Evolutionary conservation across 2,113 vertebrate species (phyloP).

Genomic region (Sylvietta virens): DNA sequence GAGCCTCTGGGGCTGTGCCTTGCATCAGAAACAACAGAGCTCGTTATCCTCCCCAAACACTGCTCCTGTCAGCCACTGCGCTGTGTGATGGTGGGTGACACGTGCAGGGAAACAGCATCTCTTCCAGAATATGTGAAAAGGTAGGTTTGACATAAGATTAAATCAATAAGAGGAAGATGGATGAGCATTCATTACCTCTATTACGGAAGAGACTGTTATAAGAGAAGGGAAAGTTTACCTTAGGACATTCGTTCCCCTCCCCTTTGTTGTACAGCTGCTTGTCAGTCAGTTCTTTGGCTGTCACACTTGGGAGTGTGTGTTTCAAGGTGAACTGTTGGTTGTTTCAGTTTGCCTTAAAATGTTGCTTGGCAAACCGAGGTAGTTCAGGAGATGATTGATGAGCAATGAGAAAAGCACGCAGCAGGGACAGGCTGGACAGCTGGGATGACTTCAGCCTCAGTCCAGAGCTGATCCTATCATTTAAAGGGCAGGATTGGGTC

Average conservation of each 20-base stretch:
- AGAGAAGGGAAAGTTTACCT: conserved; percentile 35
- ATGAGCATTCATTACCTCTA: conserved; percentile 35
- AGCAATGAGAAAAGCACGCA: conserved; percentile 22
- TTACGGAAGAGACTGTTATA: neutral
- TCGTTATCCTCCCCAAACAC: neutral
- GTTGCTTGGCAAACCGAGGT: conserved; percentile 4
- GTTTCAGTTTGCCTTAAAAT: conserved; percentile 46
- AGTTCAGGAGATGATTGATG: conserved; percentile 48
- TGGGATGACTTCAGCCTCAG: conserved; percentile 44
- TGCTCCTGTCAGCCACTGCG: neutral
- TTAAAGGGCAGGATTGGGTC: conserved; percentile 13
- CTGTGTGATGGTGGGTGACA: neutral
- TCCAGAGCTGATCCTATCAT: conserved; percentile 9
- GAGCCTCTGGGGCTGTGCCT: conserved; percentile 3
- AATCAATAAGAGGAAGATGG: conserved; percentile 51
- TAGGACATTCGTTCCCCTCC: neutral
- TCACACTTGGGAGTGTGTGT: neutral
- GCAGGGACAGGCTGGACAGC: conserved; percentile 40
- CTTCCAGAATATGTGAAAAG: conserved; percentile 18
- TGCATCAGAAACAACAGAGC: conserved; percentile 9
- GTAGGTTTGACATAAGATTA: conserved; percentile 3
- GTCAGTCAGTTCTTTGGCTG: conserved; percentile 14
- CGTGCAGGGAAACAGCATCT: neutral
- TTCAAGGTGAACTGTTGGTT: conserved; percentile 60
- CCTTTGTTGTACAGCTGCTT: neutral